These are phyloP conservation scores for Cygnus buccinator DNA, from an alignment of 2,113 vertebrate genomes.

Conservation along the genomic window DNA sequence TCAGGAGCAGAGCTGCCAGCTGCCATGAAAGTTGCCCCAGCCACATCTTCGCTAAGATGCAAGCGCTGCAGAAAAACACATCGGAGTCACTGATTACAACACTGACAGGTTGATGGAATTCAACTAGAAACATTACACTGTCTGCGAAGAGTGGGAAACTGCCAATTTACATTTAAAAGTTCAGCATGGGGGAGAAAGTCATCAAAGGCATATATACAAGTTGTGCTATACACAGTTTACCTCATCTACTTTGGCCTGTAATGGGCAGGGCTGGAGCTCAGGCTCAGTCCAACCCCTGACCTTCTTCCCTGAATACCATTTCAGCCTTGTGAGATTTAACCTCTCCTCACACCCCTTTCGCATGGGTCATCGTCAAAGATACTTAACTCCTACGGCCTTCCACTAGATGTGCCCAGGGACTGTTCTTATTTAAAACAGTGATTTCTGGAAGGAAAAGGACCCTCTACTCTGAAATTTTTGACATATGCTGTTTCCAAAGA, in stretches of 20 bases:
- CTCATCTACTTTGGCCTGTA: background rate
- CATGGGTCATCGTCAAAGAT: background rate
- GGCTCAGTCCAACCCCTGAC: background rate
- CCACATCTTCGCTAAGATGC: conserved; percentile 95
- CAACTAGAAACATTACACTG: rapidly evolving
- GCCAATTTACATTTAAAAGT: rapidly evolving
- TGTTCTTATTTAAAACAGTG: background rate
- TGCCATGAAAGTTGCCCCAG: conserved; percentile 97
- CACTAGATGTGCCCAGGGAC: background rate
- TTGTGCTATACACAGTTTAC: background rate
- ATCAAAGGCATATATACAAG: rapidly evolving
- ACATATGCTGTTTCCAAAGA: background rate
- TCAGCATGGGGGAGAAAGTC: background rate
- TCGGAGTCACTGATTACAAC: conserved; percentile 8
- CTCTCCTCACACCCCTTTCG: background rate
- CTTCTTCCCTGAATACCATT: background rate
- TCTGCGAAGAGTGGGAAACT: background rate
- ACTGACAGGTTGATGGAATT: background rate
- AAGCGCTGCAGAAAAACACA: conserved; percentile 82
- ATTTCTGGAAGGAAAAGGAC: background rate
- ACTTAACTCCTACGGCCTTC: background rate
- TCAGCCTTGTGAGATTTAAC: background rate
- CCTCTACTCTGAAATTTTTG: background rate
- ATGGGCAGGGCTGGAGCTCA: background rate
- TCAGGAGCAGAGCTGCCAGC: conserved; percentile 97